Evolutionary conservation across 2,797 vertebrate species (phyloP).

Genomic region (Anguilla obscura): DNA sequence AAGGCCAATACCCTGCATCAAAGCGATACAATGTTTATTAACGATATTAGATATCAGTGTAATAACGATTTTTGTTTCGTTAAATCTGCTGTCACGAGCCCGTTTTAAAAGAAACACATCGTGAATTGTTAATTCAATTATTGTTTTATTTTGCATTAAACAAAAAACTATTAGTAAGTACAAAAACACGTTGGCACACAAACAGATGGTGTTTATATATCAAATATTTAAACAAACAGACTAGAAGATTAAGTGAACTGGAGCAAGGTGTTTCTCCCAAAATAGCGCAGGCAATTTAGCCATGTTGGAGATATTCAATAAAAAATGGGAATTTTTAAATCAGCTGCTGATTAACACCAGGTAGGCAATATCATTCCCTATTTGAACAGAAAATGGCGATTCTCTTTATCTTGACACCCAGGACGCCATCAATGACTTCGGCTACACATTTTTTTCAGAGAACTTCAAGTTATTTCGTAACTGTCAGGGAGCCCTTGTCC

Average conservation of each 20-base stretch:
- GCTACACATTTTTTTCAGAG: neutral
- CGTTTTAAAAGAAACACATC: too few species aligned
- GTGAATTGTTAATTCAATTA: too few species aligned
- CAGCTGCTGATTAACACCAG: neutral
- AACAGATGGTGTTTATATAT: too few species aligned
- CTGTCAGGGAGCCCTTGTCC: neutral
- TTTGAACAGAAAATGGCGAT: neutral
- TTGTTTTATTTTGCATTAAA: too few species aligned
- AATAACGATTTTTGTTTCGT: too few species aligned
- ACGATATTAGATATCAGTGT: too few species aligned
- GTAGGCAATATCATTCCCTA: neutral
- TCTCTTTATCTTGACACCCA: neutral
- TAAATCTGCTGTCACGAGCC: too few species aligned
- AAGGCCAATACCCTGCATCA: too few species aligned
- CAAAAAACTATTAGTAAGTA: too few species aligned
- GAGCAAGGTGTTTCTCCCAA: neutral
- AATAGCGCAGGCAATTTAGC: neutral
- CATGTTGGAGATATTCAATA: neutral
- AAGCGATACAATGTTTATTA: too few species aligned
- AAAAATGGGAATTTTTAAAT: neutral
- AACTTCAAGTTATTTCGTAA: neutral
- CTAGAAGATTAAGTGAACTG: neutral
- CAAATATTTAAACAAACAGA: too few species aligned
- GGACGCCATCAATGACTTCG: neutral
- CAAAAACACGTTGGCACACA: too few species aligned